Base-by-base conservation (phyloP, 2,888 invertebrate genomes). In the Eupelmus urozonus region DNA sequence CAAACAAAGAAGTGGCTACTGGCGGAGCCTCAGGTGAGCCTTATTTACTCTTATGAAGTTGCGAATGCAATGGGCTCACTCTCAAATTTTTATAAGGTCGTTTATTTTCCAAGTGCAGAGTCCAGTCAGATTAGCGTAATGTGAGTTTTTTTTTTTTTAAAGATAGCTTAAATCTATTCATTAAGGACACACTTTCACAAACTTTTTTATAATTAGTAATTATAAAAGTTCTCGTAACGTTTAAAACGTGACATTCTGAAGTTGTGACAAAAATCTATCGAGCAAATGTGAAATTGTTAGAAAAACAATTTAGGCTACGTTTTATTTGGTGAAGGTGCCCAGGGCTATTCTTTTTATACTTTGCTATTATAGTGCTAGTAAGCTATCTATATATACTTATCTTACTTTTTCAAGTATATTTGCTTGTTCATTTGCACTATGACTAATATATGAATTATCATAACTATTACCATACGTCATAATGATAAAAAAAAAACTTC, bases 21-120 rank as follows among this genome's bases (percentile, higher is more conserved):
- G 87, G 84, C 85, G 87, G 86, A 84, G 87, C 86, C 87, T 86
- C 85, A 88, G 89, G 89, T 88, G 89, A 89, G 88, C 88, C 88
- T 85, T 85, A 83, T 82, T 79, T 83, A 82, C 81, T 66, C 57
- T 73, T 45, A 59, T 40, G 63, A 72, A 62, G 29, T 59, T 49
- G 57, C 53, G 65, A 67, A 34, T 78, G 63, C 69, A 57, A 65
- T 40, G 57, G 69, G 45, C 76, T 76, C 76, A 65, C 16, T 59
- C 51, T 27, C 55, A 29, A 60, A 69, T 55, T 20, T 45, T 49
- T 73, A 25, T 70, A 13, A 57, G 74, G 76, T 65, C 77, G 82
- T 86, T 87, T 87, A 87, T 88, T 87, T 87, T 88, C 87, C 87
- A 87, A 87, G 86, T 87, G 85, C 83, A 42, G 73, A 80, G 80